These are phyloP conservation scores for Valencia hispanica DNA, from an alignment of 2,797 vertebrate species.

Conservation along the genomic window DNA sequence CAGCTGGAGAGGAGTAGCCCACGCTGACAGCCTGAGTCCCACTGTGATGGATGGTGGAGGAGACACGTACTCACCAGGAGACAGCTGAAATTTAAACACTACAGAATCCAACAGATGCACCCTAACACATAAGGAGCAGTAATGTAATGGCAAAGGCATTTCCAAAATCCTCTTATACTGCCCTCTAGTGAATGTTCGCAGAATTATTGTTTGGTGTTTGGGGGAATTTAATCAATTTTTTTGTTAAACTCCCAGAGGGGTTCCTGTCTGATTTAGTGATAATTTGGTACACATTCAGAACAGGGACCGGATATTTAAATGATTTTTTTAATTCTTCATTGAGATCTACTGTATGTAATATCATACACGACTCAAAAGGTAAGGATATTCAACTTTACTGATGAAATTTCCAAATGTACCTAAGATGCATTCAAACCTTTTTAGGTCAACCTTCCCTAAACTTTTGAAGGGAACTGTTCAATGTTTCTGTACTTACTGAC, in stretches of 20 bases:
- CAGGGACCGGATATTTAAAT: too few relatives aligned
- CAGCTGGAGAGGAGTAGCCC: slow-evolving; percentile 74
- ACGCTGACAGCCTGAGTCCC: slow-evolving; percentile 58
- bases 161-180: slow-evolving; percentile 18
- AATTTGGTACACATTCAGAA: too few relatives aligned
- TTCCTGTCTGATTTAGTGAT: not conserved
- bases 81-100: slow-evolving; percentile 49
- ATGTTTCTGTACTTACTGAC: too few relatives aligned
- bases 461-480: not conserved
- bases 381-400: too few relatives aligned
- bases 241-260: not conserved
- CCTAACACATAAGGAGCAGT: slow-evolving; percentile 30
- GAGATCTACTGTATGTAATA: too few relatives aligned
- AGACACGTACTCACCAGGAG: slow-evolving; percentile 39
- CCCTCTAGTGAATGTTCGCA: not conserved
- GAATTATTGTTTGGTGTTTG: not conserved
- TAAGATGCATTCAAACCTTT: too few relatives aligned
- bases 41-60: slow-evolving; percentile 52
- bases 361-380: too few relatives aligned
- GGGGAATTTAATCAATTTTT: not conserved
- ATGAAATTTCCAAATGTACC: too few relatives aligned
- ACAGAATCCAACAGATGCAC: slow-evolving; percentile 39
- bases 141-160: slow-evolving; percentile 31
- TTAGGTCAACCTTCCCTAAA: too few relatives aligned
- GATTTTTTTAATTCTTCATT: too few relatives aligned